Evolutionary conservation across 2,113 vertebrate genomes (phyloP), one percentile per base, ranked within the genome.

Genomic region (Ranitomeya variabilis): DNA sequence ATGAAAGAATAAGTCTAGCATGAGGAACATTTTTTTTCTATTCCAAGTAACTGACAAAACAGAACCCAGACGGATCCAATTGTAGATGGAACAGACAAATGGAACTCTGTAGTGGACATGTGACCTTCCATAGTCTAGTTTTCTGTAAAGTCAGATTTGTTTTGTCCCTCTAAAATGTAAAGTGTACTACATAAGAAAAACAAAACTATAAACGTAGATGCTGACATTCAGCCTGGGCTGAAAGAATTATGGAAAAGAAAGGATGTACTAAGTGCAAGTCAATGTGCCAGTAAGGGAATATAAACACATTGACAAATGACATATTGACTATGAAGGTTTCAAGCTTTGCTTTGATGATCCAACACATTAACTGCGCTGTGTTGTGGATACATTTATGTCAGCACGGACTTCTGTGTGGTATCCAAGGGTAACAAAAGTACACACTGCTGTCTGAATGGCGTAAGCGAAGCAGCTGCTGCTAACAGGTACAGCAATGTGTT

Each of bases 331-430:
- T 23, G 31, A 31, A 81, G 23, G 55, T 81, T 60, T 60, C 23
- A 81, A 31, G 16, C 55, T 76, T 52, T 76, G 73, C 37, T 52
- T 7, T 11, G 54, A 81, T 81, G 18, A 81, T 81, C 15, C 79
- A 62, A 19, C 15, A 21, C 55, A 62, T 81, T 16, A 31, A 19
- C 8, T 37, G 79, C 23, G 51, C 19, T 31, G 78, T 57, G 78
- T 59, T 60, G 9, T 81, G 79, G 55, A 60, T 62, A 81, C 57
- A 26, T 60, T 81, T 60, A 60, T 81, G n/a, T 81, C 79, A 21
- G 62, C 26, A 62, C 7, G 4, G 16, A 3, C 57, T 60, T 1
- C 26, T 37, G 57, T 76, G 73, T 51, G 45, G 71, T 62, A 62
- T 31, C 79, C 31, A 81, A 16, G 79, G 79, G 57, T 19, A 81